Base-by-base conservation (phyloP, 2,113 vertebrate species). In the Nerophis ophidion region DNA sequence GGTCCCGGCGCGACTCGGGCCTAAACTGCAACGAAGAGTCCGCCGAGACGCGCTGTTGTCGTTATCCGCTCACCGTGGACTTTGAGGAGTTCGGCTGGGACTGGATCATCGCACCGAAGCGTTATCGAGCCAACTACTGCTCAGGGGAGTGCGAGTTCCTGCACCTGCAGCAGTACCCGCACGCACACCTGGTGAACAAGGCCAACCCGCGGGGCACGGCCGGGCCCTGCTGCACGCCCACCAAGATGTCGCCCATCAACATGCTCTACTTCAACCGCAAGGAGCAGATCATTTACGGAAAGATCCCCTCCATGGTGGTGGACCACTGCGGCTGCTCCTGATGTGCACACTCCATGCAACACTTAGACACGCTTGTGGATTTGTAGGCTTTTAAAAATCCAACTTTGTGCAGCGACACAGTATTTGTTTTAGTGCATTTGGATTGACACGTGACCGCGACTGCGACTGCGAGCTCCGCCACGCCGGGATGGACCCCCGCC, bases 21-120 rank as follows among this genome's bases (percentile, higher is more conserved):
- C 93, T 98, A 0, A 95, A 98, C 87, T 99, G 96, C 0, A 93
- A 98, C 0, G 96, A 99, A 72, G 92, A 94, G 65, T 97, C 95
- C 0, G 91, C 91, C 0, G 96, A 99, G 66, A 95, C 95, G 0
- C 92, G 94, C 8, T 99, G 96, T 63, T 99, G 96, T 56, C 94
- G 94, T 40, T 98, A 98, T 72, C 93, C 95, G 0, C 92, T 99
- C 71, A 98, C 94, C 0, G 96, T 99, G 61, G 96, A 99, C 90
- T 98, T 99, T 7, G 96, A 99, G 87, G 95, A 95, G 51, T 99
- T 99, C 0, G 96, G 96, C 46, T 98, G 95, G 95, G 96, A 99
- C 80, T 99, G 96, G 96, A 98, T 99, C 84, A 98, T 99, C 0
- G 96, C 96, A 3, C 96, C 96, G 26, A 99, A 99, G 59, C 92